phyloP scores from a whole-genome alignment of 2,797 vertebrate genomes.

The Darevskia nairensis region DNA sequence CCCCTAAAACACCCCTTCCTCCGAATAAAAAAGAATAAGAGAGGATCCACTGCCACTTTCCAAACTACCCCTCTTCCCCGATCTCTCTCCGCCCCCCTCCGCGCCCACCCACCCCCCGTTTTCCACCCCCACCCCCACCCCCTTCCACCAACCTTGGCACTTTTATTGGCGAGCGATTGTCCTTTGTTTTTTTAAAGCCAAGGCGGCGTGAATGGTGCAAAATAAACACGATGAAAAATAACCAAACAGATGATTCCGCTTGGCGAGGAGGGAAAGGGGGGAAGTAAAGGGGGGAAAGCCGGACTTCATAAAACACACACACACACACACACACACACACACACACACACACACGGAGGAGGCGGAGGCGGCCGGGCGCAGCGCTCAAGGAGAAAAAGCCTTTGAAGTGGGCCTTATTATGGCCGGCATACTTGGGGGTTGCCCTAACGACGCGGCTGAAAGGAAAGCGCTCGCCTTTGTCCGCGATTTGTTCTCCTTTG shows the following conservation, averaged over 20 bases:
- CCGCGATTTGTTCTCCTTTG: constrained; percentile 99
- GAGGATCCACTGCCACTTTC: constrained; percentile 17
- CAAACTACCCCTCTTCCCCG: constrained; percentile 33
- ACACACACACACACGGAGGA: constrained; percentile 41
- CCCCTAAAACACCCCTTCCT: too few relatives aligned
- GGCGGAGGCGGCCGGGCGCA: constrained; percentile 70
- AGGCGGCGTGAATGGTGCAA: constrained; percentile 92
- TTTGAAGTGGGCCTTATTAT: constrained; percentile 99
- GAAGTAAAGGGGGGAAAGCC: constrained; percentile 67
- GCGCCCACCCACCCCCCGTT: constrained; percentile 9
- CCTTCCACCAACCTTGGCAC: constrained; percentile 72
- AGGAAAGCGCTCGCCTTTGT: constrained; percentile 98
- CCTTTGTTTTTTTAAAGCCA: constrained; percentile 96
- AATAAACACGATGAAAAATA: constrained; percentile 98
- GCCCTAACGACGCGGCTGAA: constrained; percentile 98
- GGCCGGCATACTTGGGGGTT: constrained; percentile 97
- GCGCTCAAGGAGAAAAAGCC: constrained; percentile 93
- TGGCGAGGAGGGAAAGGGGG: constrained; percentile 77
- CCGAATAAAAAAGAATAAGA: constrained; percentile 3
- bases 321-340: too few relatives aligned
- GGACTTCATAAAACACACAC: constrained; percentile 90
- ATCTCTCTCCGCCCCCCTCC: constrained; percentile 45
- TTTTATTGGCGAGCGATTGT: constrained; percentile 81
- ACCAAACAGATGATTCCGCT: constrained; percentile 92
- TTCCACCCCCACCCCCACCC: not conserved